A percentile compares a stretch with the other conserved stretches of the same genome.
Evolutionary conservation across 2,888 invertebrate species (phyloP).

Genomic region (Drosophila melanocephala): DNA sequence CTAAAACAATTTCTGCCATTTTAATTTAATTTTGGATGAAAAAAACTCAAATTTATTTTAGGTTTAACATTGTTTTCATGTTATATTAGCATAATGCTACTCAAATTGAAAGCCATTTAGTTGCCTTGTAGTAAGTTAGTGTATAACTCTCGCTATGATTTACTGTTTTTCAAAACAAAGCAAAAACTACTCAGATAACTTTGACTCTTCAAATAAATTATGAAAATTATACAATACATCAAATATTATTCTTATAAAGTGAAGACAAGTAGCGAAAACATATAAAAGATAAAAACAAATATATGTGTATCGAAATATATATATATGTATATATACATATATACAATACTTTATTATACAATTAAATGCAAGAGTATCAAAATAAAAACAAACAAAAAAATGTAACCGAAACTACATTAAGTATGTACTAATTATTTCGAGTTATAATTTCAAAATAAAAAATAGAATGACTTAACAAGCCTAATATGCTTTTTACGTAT

Average conservation of each 20-base stretch:
- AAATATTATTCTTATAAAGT: constrained; percentile 71
- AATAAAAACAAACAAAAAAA: constrained; percentile 36
- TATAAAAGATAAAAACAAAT: constrained; percentile 18
- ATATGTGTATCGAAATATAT: constrained; percentile 32
- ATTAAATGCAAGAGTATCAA: constrained; percentile 46
- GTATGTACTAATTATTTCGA: constrained; percentile 54
- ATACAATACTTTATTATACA: constrained; percentile 67
- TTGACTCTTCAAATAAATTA: constrained; percentile 62
- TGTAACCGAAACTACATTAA: constrained; percentile 54
- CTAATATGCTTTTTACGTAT: background rate
- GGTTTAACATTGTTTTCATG: constrained; percentile 33
- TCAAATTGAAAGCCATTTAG: constrained; percentile 81
- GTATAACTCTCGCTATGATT: constrained; percentile 60
- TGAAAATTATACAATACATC: constrained; percentile 59
- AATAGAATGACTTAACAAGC: constrained; percentile 67
- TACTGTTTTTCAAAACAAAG: constrained; percentile 32
- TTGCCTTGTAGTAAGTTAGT: constrained; percentile 83
- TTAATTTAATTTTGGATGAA: constrained; percentile 30
- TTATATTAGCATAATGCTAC: constrained; percentile 44
- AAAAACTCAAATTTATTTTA: constrained; percentile 47
- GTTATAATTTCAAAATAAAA: constrained; percentile 72
- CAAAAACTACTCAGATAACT: constrained; percentile 47
- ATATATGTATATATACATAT: constrained; percentile 49
- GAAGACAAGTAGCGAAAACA: constrained; percentile 55
- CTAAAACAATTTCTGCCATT: constrained; percentile 68